A percentile compares a stretch with the other conserved stretches of the same genome.
Evolutionary conservation across 2,113 vertebrate genomes (phyloP).

Genomic region (Oxyura jamaicensis): DNA sequence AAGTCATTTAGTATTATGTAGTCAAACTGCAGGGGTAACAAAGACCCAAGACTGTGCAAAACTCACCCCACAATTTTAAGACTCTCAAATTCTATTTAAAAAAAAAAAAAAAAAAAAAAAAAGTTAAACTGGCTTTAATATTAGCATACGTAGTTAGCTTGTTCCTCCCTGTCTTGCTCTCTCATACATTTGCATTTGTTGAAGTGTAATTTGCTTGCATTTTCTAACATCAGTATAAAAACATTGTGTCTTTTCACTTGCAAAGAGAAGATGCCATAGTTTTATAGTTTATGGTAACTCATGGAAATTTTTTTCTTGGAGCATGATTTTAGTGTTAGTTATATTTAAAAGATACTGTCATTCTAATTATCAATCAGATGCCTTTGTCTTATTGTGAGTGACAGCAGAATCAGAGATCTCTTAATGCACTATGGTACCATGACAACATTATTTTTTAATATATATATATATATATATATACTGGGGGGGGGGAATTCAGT

Average conservation of each 20-base stretch:
- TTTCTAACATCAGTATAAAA: not conserved
- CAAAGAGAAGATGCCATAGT: not conserved
- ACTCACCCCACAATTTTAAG: not conserved
- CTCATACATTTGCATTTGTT: not conserved
- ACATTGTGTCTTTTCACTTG: not conserved
- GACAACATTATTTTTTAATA: not conserved
- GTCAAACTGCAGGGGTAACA: not conserved
- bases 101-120: not conserved
- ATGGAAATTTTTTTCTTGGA: not conserved
- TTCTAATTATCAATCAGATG: not conserved
- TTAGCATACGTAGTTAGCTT: not conserved
- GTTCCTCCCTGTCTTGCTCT: not conserved
- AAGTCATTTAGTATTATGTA: rapidly evolving
- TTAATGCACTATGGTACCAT: not conserved
- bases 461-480: too few relatives aligned
- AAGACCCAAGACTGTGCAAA: not conserved
- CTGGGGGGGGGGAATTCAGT: not conserved
- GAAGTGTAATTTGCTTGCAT: not conserved
- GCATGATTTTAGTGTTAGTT: not conserved
- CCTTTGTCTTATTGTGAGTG: not conserved
- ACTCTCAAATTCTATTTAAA: not conserved
- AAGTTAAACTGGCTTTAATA: not conserved
- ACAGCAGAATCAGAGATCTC: not conserved
- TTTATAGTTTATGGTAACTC: not conserved
- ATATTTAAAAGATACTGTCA: not conserved